Percentiles rank a stretch among this genome's conserved stretches.
Conservation (phyloP, 2,888 invertebrate species). For the Drosophila maculinotata region DNA sequence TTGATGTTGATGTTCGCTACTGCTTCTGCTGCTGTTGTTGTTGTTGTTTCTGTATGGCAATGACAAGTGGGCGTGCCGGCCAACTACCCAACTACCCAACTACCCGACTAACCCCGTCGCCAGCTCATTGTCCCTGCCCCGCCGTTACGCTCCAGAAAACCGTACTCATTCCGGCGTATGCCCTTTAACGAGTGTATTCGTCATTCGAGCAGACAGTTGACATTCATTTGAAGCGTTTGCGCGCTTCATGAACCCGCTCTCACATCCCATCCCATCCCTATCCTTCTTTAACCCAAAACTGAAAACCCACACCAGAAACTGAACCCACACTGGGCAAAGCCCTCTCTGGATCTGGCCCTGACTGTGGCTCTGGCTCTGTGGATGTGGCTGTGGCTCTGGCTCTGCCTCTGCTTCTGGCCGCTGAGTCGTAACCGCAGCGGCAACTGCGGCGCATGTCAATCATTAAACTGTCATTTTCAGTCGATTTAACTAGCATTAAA, state of each 20-base stretch:
- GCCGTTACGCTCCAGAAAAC: conserved; percentile 73
- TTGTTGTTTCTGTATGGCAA: conserved; percentile 39
- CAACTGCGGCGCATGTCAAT: conserved; percentile 76
- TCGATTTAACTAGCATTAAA: conserved; percentile 82
- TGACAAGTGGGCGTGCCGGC: conserved; percentile 76
- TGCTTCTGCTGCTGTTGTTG: conserved; percentile 23
- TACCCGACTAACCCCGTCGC: conserved; percentile 59
- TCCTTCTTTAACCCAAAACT: neutral
- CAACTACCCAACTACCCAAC: conserved; percentile 64
- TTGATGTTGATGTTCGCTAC: conserved; percentile 56
- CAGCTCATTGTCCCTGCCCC: conserved; percentile 13
- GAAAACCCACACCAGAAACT: neutral
- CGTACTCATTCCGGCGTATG: conserved; percentile 74
- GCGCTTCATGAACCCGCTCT: conserved; percentile 58
- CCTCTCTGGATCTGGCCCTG: conserved; percentile 7
- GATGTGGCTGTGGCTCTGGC: conserved; percentile 2
- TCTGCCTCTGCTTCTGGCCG: conserved; percentile 30
- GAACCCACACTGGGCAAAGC: conserved; percentile 14
- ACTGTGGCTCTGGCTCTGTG: neutral
- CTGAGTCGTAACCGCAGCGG: conserved; percentile 55
- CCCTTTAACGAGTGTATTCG: conserved; percentile 79
- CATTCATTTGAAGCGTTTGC: conserved; percentile 76
- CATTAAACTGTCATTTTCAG: conserved; percentile 82
- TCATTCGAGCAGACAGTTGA: conserved; percentile 77
- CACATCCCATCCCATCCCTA: neutral